Evolutionary conservation across 2,797 vertebrate genomes (phyloP).

Genomic region (Anguilla megastoma): DNA sequence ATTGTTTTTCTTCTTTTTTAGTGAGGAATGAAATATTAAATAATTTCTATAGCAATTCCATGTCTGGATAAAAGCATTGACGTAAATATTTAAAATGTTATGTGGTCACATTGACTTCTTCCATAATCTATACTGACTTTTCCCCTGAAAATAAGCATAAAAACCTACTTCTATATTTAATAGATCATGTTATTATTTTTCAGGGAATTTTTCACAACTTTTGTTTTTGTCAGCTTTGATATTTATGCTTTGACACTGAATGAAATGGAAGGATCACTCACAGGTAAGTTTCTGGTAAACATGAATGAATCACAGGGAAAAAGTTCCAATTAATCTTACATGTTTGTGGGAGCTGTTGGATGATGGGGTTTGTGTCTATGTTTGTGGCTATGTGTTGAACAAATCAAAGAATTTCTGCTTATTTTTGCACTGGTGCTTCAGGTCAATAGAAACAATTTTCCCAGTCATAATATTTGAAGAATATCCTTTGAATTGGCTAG

Average conservation of each 20-base stretch:
- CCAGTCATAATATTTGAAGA: neutral
- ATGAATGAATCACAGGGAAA: neutral
- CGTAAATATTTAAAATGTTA: constrained; percentile 43
- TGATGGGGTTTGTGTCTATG: neutral
- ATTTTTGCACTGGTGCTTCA: neutral
- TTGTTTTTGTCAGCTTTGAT: neutral
- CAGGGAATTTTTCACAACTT: neutral
- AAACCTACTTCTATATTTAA: constrained; percentile 2
- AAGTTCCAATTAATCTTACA: neutral
- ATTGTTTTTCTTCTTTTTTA: constrained; percentile 16
- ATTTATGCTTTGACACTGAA: neutral
- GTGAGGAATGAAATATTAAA: constrained; percentile 49
- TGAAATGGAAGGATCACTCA: neutral
- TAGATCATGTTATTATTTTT: neutral
- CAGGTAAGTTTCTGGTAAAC: neutral
- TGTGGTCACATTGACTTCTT: constrained; percentile 32
- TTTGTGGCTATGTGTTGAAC: neutral
- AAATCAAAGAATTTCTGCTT: neutral
- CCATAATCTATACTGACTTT: constrained; percentile 24
- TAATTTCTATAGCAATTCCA: constrained; percentile 47
- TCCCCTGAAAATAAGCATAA: neutral
- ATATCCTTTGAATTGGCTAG: neutral
- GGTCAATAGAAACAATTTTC: neutral
- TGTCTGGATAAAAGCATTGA: constrained; percentile 37
- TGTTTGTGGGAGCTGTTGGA: neutral